phyloP scores from a whole-genome alignment of 35 echinoderm and acorn worm species.

The Lytechinus pictus region DNA sequence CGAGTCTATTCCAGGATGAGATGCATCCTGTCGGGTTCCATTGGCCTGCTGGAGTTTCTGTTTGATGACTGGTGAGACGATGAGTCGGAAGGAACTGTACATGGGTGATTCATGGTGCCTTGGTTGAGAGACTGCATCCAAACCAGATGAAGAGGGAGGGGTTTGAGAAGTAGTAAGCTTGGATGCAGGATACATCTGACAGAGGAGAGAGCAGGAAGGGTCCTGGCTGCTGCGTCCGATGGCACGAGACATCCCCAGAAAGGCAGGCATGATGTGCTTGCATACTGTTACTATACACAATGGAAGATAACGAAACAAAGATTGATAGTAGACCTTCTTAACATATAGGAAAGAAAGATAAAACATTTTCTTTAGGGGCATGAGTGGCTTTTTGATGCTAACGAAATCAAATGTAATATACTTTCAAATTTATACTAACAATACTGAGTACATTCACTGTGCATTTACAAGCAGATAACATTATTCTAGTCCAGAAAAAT shows the following conservation, averaged over 20 bases:
- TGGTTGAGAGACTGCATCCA: neutral
- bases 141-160: neutral
- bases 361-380: too few species aligned
- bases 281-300: constrained; percentile 53
- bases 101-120: constrained; percentile 34
- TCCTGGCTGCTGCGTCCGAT: constrained; percentile 59
- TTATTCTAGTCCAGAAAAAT: too few species aligned
- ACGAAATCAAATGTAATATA: too few species aligned
- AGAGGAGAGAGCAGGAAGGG: constrained; percentile 49
- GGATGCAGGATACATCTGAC: constrained; percentile 75
- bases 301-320: neutral
- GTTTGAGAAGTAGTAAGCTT: neutral
- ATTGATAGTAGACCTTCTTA: neutral
- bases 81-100: constrained; percentile 92
- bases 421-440: too few species aligned
- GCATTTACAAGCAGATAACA: too few species aligned
- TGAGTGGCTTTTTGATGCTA: too few species aligned
- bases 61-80: constrained; percentile 82
- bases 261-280: constrained; percentile 76
- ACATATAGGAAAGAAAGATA: too few species aligned
- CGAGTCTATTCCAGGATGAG: neutral
- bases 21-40: neutral
- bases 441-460: too few species aligned
- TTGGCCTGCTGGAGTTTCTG: constrained; percentile 55
- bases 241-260: constrained; percentile 83